These are phyloP conservation scores for Nomada ruficornis DNA, from an alignment of 2,888 invertebrate species.

Conservation along the genomic window DNA sequence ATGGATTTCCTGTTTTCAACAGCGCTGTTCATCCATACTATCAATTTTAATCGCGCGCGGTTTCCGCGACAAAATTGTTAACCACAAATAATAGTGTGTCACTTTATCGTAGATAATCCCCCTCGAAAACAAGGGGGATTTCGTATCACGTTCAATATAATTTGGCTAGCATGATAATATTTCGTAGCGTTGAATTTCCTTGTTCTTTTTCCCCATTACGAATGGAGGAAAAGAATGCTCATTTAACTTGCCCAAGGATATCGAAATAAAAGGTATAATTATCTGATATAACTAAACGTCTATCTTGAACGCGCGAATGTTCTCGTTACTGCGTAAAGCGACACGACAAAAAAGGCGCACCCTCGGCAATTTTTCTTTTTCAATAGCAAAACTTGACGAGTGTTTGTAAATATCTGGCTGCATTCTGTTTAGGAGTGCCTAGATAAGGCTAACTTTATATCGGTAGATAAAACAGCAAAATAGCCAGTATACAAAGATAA, in stretches of 20 bases:
- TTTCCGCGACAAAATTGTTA: slow-evolving; percentile 43
- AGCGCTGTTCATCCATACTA: neutral
- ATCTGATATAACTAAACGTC: slow-evolving; percentile 25
- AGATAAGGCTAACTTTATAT: slow-evolving; percentile 4
- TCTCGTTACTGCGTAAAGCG: neutral
- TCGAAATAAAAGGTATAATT: slow-evolving; percentile 14
- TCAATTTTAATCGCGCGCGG: slow-evolving; percentile 44
- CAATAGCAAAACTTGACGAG: neutral
- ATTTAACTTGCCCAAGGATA: slow-evolving; percentile 22
- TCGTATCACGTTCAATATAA: slow-evolving; percentile 1
- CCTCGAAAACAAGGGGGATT: slow-evolving; percentile 9
- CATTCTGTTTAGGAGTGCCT: neutral
- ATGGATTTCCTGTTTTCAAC: slow-evolving; percentile 46
- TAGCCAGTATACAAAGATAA: slow-evolving; percentile 9
- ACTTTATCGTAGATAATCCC: slow-evolving; percentile 26
- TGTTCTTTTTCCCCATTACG: slow-evolving; percentile 20
- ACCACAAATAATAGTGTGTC: slow-evolving; percentile 20
- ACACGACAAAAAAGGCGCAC: neutral
- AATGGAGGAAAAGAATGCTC: neutral
- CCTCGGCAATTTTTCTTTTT: neutral
- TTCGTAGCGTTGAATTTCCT: neutral
- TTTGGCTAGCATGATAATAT: neutral
- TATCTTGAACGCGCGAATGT: slow-evolving; percentile 1
- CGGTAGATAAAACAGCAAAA: slow-evolving; percentile 5
- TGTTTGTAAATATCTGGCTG: slow-evolving; percentile 20